Base-by-base conservation (phyloP, 2,888 invertebrate species). In the Athalia circularis region DNA sequence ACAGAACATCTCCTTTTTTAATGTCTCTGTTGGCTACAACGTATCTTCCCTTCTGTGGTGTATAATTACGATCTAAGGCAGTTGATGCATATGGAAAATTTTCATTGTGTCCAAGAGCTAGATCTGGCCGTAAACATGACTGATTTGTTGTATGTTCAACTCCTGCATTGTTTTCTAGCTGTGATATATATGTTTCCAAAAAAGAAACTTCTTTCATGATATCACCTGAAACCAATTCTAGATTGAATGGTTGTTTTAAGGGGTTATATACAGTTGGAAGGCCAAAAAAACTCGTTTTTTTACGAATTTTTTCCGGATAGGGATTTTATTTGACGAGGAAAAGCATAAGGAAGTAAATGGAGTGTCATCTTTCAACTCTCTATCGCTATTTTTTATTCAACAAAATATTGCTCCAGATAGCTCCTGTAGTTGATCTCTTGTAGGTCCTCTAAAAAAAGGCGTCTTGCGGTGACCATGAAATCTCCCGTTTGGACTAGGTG, bases 1-100 rank as follows among this genome's bases (percentile, higher is more conserved):
- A 95, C 59, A 98, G 89, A 0, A 95, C 91, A 83, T 96, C 95
- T 0, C 96, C 96, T 67, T 92, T 91, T 7, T 91, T 88, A 3
- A 95, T 91, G 52, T 91, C 88, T 79, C 92, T 91, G 9, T 91
- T 92, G 0, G 95, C 93, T 50, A 94, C 87, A 11, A 96, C 94
- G 88, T 94, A 92, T 50, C 96, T 92, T 0, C 96, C 96, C 78
- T 91, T 92, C 45, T 92, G 89, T 64, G 92, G 89, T 80, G 92
- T 92, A 80, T 92, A 92, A 81, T 93, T 93, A 85, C 68, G 88
- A 83, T 92, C 91, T 50, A 94, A 84, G 65, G 91, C 92, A 54
- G 90, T 88, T 0, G 94, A 94, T 0, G 94, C 94, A 77, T 90
- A 90, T 29, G 87, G 88, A 85, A 94, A 94, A 67, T 90, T 83